Evolutionary conservation across 2,797 vertebrate species (phyloP), one percentile per base, ranked within the genome.

Genomic region (Pristis pectinata): DNA sequence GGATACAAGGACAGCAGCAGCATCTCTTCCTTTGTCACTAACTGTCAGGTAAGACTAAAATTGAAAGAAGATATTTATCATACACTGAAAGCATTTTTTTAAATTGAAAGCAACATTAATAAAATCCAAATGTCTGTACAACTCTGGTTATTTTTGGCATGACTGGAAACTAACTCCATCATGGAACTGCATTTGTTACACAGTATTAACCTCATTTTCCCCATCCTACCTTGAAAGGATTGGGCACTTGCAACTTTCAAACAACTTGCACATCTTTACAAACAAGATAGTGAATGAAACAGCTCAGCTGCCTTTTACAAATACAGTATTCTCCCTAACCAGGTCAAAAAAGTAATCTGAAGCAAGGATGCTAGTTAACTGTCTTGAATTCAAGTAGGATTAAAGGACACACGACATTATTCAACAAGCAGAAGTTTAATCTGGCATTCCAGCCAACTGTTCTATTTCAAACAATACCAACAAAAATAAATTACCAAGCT

Each of bases 1-100:
- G 96, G 99, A 99, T 94, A 99, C 96, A 5, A 99, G 97, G 2
- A 99, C 98, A 13, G 98, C 97, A 95, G 99, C 98, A 72, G 98
- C 98, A 95, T 98, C 97, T 92, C 98, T 97, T 93, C 98, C 97
- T 96, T 97, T 98, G 95, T 99, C 98, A 49, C 97, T 97, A 95
- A 99, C 98, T 34, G 97, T 96, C 92, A 99, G 96, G 96, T 99
- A 99, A 72, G 97, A 97, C 99, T 99, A 95, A n/a, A 96, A 96
- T 95, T 95, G 94, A 96, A 95, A 67, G 95, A 89, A 95, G 95
- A 94, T 94, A n/a, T 59, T 53, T 2, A 76, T 94, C 56, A 94
- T 37, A 91, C 61, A 49, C 17, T 95, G 6, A 95, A 44, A 30
- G 27, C 37, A 79, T 67, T 49, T 67, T 67, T 67, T 17, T 67